Evolutionary conservation across 2,797 vertebrate species (phyloP).

Genomic region (Tinamus major): DNA sequence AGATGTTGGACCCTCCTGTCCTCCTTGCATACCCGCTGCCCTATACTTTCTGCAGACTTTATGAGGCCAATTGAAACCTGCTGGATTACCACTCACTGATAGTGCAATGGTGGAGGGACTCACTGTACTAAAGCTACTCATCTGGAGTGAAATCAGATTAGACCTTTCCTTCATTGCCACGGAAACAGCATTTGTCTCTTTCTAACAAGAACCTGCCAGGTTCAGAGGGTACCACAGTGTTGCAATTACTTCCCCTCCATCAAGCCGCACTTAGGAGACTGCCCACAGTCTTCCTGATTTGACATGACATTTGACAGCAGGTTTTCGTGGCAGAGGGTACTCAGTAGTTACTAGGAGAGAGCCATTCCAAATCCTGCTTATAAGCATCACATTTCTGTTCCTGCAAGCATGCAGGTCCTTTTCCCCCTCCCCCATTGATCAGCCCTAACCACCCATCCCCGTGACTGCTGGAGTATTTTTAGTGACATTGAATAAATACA

Average conservation of each 20-base stretch:
- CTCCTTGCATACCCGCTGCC: neutral
- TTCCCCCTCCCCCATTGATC: neutral
- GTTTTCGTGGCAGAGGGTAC: conserved; percentile 24
- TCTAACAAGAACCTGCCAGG: neutral
- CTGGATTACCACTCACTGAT: neutral
- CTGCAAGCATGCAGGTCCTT: neutral
- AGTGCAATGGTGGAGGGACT: neutral
- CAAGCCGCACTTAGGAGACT: neutral
- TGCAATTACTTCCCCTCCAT: neutral
- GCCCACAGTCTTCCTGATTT: neutral
- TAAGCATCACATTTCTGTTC: neutral
- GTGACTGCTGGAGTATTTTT: conserved; percentile 22
- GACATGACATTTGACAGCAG: conserved; percentile 27
- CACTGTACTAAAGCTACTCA: neutral
- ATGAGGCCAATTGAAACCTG: neutral
- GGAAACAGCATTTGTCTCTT: neutral
- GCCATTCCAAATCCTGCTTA: neutral
- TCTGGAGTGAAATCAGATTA: conserved; percentile 8
- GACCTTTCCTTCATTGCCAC: conserved; percentile 11
- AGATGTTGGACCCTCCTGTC: neutral
- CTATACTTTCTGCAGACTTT: neutral
- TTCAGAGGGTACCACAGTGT: neutral
- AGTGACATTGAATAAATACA: conserved; percentile 41
- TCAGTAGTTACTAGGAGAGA: neutral
- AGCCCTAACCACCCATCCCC: neutral